A percentile compares a stretch with the other conserved stretches of the same genome.
Conservation (phyloP, 2,888 invertebrate genomes). For the Rhyacophila evoluta region DNA sequence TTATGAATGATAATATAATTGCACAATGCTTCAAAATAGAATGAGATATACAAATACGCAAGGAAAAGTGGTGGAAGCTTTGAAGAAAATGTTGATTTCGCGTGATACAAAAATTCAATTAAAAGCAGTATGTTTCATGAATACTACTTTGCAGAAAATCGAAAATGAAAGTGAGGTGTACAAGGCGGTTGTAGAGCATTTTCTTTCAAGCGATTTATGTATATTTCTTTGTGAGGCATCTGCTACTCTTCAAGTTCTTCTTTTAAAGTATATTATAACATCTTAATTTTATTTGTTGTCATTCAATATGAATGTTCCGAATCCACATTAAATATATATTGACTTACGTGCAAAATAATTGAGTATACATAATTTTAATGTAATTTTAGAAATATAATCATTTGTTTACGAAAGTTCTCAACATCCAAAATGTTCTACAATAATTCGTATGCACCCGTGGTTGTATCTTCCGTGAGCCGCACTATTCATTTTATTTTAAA, state of each 20-base stretch:
- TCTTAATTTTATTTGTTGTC: no score
- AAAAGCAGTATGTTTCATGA: slow-evolving; percentile 41
- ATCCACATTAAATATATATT: no score
- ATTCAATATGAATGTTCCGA: no score
- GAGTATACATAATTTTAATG: background rate
- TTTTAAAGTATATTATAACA: slow-evolving; percentile 47
- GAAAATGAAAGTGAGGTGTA: background rate
- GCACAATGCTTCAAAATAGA: background rate
- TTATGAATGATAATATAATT: no score
- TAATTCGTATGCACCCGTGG: slow-evolving; percentile 45
- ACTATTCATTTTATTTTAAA: slow-evolving; percentile 47
- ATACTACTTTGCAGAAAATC: slow-evolving; percentile 19
- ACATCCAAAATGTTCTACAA: slow-evolving; percentile 39
- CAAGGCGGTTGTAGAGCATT: slow-evolving; percentile 31
- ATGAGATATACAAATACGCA: background rate
- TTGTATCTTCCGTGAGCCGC: slow-evolving; percentile 42
- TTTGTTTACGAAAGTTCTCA: slow-evolving; percentile 42
- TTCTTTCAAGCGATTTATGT: slow-evolving; percentile 44
- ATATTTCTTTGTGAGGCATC: slow-evolving; percentile 49
- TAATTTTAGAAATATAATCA: slow-evolving; percentile 44
- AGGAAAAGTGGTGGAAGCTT: slow-evolving; percentile 38
- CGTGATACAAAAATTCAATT: slow-evolving; percentile 48
- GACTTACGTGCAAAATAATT: background rate
- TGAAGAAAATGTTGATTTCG: slow-evolving; percentile 47
- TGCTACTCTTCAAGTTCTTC: slow-evolving; percentile 41